Percentiles rank a stretch among this genome's conserved stretches.
Evolutionary conservation across 2,113 vertebrate species (phyloP).

Genomic region (human (Homo sapiens)): GRCh38 chrX:152661501-152662000

Average conservation of each 20-base stretch:
- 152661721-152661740: background rate
- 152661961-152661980: background rate
- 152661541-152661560: background rate
- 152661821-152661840: background rate
- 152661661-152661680: background rate
- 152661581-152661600: background rate
- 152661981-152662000: background rate
- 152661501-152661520: background rate
- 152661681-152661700: background rate
- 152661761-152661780: background rate
- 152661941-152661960: background rate
- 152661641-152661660: background rate
- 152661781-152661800: background rate
- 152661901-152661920: background rate
- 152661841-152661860: background rate
- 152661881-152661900: background rate
- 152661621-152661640: background rate
- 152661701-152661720: background rate
- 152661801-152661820: background rate
- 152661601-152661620: background rate
- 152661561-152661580: background rate
- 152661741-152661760: background rate
- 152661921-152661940: background rate
- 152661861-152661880: background rate
- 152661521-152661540: background rate